A percentile compares a stretch with the other conserved stretches of the same genome.
phyloP scores from a whole-genome alignment of 1,140 invertebrate species.

The Drosophila lacteicornis region DNA sequence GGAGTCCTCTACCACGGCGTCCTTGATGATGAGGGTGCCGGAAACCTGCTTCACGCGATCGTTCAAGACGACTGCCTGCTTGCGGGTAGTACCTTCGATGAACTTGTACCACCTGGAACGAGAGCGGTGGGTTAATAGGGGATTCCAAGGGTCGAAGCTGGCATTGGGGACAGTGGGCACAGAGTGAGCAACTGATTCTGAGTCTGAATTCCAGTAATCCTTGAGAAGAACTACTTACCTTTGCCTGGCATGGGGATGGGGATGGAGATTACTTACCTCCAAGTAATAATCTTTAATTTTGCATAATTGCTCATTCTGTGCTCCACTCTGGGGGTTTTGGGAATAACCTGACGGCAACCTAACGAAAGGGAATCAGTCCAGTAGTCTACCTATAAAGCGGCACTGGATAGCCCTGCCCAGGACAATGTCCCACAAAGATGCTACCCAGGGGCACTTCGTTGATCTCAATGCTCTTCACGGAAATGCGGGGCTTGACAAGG shows the following conservation, averaged over 20 bases:
- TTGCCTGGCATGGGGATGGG: background rate
- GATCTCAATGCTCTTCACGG: slow-evolving; percentile 75
- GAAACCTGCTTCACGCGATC: slow-evolving; percentile 97
- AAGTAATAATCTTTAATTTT: too few species aligned
- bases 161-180: slow-evolving; percentile 39
- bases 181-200: slow-evolving; percentile 53
- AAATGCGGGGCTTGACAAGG: slow-evolving; percentile 72
- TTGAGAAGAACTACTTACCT: slow-evolving; percentile 24
- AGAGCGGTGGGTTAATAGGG: slow-evolving; percentile 25
- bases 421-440: slow-evolving; percentile 86
- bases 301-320: slow-evolving; percentile 50
- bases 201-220: background rate
- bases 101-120: slow-evolving; percentile 96
- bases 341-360: slow-evolving; percentile 31
- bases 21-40: slow-evolving; percentile 95
- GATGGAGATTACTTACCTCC: slow-evolving; percentile 52
- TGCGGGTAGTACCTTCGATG: slow-evolving; percentile 92
- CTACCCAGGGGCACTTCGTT: slow-evolving; percentile 53
- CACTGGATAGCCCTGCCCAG: slow-evolving; percentile 89
- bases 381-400: slow-evolving; percentile 89
- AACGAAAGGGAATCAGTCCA: slow-evolving; percentile 12
- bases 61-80: slow-evolving; percentile 93
- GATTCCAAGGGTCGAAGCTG: background rate
- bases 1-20: slow-evolving; percentile 95
- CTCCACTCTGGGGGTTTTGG: slow-evolving; percentile 27